Percentiles rank a stretch among this genome's conserved stretches.
Evolutionary conservation across 2,888 invertebrate species (phyloP).

Genomic region (Caenorhabditis imperialis): DNA sequence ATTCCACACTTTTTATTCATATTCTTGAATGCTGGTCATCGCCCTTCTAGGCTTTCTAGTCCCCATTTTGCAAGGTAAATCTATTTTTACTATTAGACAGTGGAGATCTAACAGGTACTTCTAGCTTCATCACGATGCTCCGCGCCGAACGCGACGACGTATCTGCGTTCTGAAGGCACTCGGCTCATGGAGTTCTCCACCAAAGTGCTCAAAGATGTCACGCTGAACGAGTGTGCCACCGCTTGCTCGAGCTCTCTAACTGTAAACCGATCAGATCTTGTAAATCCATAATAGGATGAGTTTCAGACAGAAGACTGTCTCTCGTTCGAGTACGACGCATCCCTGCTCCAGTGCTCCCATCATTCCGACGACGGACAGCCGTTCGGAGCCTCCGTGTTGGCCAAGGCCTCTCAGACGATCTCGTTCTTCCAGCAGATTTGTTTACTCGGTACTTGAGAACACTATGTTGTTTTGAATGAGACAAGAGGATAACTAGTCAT

Average conservation of each 20-base stretch:
- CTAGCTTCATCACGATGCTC: constrained; percentile 56
- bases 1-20: constrained; percentile 18
- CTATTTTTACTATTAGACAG: no score
- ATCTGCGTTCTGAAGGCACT: constrained; percentile 71
- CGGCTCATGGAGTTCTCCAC: constrained; percentile 70
- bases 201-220: constrained; percentile 67
- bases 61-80: constrained; percentile 41
- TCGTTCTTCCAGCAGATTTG: constrained; percentile 77
- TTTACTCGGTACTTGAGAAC: constrained; percentile 64
- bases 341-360: constrained; percentile 68
- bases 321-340: constrained; percentile 76
- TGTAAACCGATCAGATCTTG: neutral
- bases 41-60: constrained; percentile 37
- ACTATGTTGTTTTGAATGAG: neutral
- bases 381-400: constrained; percentile 69
- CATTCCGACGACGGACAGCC: constrained; percentile 71
- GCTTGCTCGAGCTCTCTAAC: constrained; percentile 60
- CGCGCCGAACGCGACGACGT: constrained; percentile 69
- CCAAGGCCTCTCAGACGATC: constrained; percentile 56
- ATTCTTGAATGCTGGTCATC: constrained; percentile 34
- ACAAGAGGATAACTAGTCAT: neutral
- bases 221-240: constrained; percentile 71
- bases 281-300: neutral
- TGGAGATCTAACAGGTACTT: no score
- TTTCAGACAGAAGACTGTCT: constrained; percentile 63